Percentiles rank a stretch among this genome's conserved stretches.
Evolutionary conservation across 1,140 invertebrate genomes (phyloP).

Genomic region (Mya arenaria): DNA sequence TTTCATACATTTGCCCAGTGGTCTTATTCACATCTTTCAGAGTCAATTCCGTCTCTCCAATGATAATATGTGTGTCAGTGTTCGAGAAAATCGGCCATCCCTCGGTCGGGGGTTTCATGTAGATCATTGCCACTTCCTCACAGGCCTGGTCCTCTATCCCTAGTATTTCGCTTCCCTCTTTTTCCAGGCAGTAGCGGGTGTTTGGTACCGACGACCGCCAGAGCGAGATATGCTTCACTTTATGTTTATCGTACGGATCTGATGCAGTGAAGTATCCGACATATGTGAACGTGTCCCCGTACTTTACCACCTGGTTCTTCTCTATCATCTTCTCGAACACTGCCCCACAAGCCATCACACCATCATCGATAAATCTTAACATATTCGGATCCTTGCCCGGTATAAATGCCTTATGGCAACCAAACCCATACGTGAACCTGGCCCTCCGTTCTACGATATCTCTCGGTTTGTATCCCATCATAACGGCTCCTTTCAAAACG

Average conservation of each 20-base stretch:
- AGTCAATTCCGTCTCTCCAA: not conserved
- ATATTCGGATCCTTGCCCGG: not conserved
- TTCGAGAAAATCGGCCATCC: not conserved
- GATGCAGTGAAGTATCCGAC: not conserved
- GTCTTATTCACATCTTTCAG: not conserved
- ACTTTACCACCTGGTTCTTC: not conserved
- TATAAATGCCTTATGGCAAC: not conserved
- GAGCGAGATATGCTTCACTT: not conserved
- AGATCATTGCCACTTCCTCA: not conserved
- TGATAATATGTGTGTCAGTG: not conserved
- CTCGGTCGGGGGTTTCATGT: not conserved
- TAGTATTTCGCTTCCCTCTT: not conserved
- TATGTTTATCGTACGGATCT: not conserved
- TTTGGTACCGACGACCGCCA: not conserved
- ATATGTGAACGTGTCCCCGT: not conserved
- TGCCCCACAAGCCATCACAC: not conserved
- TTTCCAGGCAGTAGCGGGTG: not conserved
- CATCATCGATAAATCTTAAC: not conserved
- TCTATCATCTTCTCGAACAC: conserved; percentile 19
- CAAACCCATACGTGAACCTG: conserved; percentile 28
- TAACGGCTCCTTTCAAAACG: conserved; percentile 35
- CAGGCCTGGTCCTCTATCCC: not conserved
- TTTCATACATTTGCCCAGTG: not conserved
- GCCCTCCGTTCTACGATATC: not conserved
- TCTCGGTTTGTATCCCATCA: conserved; percentile 10